Conservation (phyloP, 2,797 vertebrate genomes). For the Rhyacichthys aspro region DNA sequence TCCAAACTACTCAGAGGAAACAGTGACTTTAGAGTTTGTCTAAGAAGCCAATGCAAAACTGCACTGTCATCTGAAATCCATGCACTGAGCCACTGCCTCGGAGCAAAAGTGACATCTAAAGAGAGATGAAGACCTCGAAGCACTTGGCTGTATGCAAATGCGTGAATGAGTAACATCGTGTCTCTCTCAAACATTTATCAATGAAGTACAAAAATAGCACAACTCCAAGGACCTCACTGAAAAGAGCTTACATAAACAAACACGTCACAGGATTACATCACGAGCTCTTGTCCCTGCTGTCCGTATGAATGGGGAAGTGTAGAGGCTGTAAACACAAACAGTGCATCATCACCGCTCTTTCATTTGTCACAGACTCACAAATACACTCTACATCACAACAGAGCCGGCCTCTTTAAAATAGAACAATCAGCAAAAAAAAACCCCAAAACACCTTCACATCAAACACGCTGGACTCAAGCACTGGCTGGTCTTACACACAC, state of each 20-base stretch:
- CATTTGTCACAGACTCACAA: neutral
- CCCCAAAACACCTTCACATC: slow-evolving; percentile 39
- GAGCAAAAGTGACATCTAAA: slow-evolving; percentile 6
- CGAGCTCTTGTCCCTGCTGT: slow-evolving; percentile 27
- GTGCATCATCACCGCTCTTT: slow-evolving; percentile 30
- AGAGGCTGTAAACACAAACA: slow-evolving; percentile 46
- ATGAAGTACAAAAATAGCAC: slow-evolving; percentile 61
- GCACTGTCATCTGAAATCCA: neutral
- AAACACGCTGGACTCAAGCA: slow-evolving; percentile 37
- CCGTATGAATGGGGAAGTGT: slow-evolving; percentile 51
- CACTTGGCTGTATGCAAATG: neutral
- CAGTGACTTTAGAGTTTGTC: too few relatives aligned
- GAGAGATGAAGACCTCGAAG: slow-evolving; percentile 20
- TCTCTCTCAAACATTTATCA: slow-evolving; percentile 58
- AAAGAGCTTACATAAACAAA: slow-evolving; percentile 68
- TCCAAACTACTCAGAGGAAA: too few relatives aligned
- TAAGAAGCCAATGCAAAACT: neutral
- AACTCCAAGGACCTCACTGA: slow-evolving; percentile 59
- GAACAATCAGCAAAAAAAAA: slow-evolving; percentile 48
- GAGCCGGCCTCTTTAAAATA: slow-evolving; percentile 17
- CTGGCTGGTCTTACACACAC: slow-evolving; percentile 36
- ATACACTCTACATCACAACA: slow-evolving; percentile 4
- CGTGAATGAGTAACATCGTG: neutral
- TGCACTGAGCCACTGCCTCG: neutral
- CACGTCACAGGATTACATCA: slow-evolving; percentile 75